Conservation (phyloP, 2,113 vertebrate genomes). For the Bubo bubo region DNA sequence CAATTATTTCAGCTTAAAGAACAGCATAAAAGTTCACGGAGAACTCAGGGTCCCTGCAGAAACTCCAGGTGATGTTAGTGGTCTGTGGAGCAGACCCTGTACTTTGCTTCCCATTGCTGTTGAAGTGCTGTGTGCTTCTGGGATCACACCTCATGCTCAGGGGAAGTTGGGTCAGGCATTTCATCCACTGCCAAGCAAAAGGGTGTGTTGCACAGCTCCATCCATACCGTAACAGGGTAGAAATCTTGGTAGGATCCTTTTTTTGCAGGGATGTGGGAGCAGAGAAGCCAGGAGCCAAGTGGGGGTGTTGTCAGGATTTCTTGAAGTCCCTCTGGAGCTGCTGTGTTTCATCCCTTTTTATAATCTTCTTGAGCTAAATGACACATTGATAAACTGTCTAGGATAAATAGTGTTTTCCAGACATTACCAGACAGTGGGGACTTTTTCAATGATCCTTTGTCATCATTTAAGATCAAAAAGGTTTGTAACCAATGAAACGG, state of each 20-base stretch:
- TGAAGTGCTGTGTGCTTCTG: not conserved
- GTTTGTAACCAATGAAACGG: slow-evolving; percentile 26
- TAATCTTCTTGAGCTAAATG: slow-evolving; percentile 35
- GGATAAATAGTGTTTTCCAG: slow-evolving; percentile 13
- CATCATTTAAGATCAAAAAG: not conserved
- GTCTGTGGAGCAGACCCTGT: not conserved
- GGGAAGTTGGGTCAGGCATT: not conserved
- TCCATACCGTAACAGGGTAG: not conserved
- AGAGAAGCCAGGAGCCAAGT: not conserved
- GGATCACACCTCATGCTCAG: not conserved
- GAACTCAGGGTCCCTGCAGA: fast-evolving
- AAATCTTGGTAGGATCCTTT: not conserved
- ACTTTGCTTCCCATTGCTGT: not conserved
- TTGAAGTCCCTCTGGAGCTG: not conserved
- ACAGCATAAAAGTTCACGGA: not conserved
- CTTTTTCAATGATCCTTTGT: slow-evolving; percentile 27
- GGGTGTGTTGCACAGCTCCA: not conserved
- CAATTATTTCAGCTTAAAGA: not conserved
- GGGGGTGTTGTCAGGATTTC: not conserved
- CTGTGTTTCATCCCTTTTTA: not conserved
- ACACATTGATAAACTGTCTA: slow-evolving; percentile 10
- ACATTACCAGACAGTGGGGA: not conserved
- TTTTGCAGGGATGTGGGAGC: not conserved
- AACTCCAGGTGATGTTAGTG: not conserved
- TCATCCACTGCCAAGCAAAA: not conserved